Percentiles rank a stretch among this genome's conserved stretches.
These are phyloP conservation scores for Drosophila histrio DNA, from an alignment of 2,888 invertebrate genomes.

Conservation along the genomic window DNA sequence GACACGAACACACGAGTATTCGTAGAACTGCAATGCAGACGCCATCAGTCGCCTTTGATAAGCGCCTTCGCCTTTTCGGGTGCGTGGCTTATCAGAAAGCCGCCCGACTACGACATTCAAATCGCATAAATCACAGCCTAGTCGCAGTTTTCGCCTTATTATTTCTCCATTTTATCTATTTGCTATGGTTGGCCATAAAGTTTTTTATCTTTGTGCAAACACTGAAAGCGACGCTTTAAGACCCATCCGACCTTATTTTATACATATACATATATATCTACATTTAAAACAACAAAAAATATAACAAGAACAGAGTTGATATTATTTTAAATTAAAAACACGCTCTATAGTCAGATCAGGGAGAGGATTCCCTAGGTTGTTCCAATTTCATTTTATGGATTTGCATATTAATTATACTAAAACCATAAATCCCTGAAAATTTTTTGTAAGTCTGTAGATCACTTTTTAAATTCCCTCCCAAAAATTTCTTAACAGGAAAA, in stretches of 20 bases:
- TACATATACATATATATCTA: not conserved
- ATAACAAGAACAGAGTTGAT: slow-evolving; percentile 43
- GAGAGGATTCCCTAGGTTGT: not conserved
- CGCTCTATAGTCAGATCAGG: slow-evolving; percentile 39
- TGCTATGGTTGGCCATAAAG: slow-evolving; percentile 70
- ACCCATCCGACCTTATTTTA: slow-evolving; percentile 72
- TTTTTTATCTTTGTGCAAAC: slow-evolving; percentile 78
- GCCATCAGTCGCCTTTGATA: slow-evolving; percentile 48
- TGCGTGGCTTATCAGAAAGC: slow-evolving; percentile 69
- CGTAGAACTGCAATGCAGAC: slow-evolving; percentile 47
- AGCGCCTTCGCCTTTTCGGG: slow-evolving; percentile 52
- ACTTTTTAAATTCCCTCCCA: not conserved
- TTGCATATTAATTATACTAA: not conserved
- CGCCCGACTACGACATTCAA: slow-evolving; percentile 59
- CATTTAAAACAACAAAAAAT: slow-evolving; percentile 27
- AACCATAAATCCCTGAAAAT: not conserved
- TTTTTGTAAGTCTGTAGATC: not conserved
- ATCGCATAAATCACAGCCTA: slow-evolving; percentile 77
- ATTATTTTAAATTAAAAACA: slow-evolving; percentile 66
- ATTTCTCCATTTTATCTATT: slow-evolving; percentile 71
- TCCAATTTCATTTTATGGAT: slow-evolving; percentile 1
- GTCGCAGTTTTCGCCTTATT: slow-evolving; percentile 69
- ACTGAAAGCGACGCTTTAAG: slow-evolving; percentile 64
- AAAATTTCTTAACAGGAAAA: not conserved
- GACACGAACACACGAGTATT: slow-evolving; percentile 6